These are phyloP conservation scores for Lathamus discolor DNA, from an alignment of 2,113 vertebrate species.

Conservation along the genomic window DNA sequence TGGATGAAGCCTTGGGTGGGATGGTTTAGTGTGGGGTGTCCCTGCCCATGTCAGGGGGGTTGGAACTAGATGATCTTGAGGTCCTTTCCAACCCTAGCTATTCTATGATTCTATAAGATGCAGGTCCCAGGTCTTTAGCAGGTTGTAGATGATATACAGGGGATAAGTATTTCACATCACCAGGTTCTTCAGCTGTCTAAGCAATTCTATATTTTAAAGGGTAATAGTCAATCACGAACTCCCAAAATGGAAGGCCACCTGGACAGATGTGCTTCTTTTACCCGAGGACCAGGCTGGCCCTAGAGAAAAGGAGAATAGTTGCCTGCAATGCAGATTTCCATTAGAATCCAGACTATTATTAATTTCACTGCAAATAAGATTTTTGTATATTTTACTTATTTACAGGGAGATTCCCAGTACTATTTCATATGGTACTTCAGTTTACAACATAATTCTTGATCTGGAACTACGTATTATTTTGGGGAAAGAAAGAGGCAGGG, in stretches of 20 bases:
- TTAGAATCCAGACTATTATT: background rate
- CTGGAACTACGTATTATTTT: background rate
- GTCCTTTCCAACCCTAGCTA: too few relatives aligned
- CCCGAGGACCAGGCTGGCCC: background rate
- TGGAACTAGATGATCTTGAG: too few relatives aligned
- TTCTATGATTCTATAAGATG: background rate
- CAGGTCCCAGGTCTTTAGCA: background rate
- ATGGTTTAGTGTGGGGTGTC: too few relatives aligned
- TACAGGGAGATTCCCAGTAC: background rate
- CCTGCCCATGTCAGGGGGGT: too few relatives aligned
- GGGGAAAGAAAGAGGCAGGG: background rate
- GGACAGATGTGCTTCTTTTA: background rate
- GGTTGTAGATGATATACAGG: background rate
- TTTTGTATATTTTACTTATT: background rate
- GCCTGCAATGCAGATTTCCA: background rate
- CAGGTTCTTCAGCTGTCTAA: background rate
- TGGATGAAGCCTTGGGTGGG: too few relatives aligned
- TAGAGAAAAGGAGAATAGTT: background rate
- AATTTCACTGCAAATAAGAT: background rate
- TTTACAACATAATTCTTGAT: background rate
- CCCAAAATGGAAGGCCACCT: background rate
- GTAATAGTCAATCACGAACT: background rate
- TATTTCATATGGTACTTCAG: background rate
- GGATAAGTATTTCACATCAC: background rate
- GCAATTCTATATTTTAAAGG: background rate